Conservation (phyloP, 2,113 vertebrate species). For the Clupea harengus region DNA sequence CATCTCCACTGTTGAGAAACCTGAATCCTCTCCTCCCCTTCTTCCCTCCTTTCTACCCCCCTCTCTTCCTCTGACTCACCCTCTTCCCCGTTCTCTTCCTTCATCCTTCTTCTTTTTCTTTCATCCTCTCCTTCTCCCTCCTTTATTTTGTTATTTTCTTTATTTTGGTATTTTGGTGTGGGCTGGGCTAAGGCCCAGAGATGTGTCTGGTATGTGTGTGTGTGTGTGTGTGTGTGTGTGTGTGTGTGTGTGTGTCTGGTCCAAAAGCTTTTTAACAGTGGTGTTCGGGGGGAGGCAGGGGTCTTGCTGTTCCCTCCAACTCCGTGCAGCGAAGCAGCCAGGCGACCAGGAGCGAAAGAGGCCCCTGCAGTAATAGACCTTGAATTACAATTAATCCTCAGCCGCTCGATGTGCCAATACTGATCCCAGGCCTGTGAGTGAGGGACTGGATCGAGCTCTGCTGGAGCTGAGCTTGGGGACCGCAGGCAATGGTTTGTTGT, state of each 20-base stretch:
- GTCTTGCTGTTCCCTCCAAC: slow-evolving; percentile 31
- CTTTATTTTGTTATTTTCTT: slow-evolving; percentile 11
- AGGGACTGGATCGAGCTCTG: neutral
- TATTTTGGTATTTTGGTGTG: slow-evolving; percentile 34
- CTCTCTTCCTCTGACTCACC: neutral
- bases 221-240: no score
- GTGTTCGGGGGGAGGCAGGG: slow-evolving; percentile 45
- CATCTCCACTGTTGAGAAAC: slow-evolving; percentile 54
- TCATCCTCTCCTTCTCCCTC: slow-evolving; percentile 11
- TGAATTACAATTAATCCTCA: slow-evolving; percentile 69
- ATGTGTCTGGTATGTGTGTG: slow-evolving; percentile 53
- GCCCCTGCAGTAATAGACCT: slow-evolving; percentile 59
- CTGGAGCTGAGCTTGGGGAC: neutral
- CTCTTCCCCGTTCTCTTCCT: slow-evolving; percentile 22
- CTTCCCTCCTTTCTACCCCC: neutral
- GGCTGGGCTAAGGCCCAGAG: slow-evolving; percentile 55
- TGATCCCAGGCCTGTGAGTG: slow-evolving; percentile 40
- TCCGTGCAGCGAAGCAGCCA: slow-evolving; percentile 33
- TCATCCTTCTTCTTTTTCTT: slow-evolving; percentile 17
- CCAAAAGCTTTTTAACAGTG: slow-evolving; percentile 69
- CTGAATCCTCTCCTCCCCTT: slow-evolving; percentile 24
- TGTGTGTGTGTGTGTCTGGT: slow-evolving; percentile 48
- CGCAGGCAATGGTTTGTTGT: neutral
- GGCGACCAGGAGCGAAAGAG: slow-evolving; percentile 34
- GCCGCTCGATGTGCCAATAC: slow-evolving; percentile 66